Evolutionary conservation across 2,888 invertebrate genomes (phyloP), one percentile per base, ranked within the genome.

Genomic region (Hoplodrina blanda): DNA sequence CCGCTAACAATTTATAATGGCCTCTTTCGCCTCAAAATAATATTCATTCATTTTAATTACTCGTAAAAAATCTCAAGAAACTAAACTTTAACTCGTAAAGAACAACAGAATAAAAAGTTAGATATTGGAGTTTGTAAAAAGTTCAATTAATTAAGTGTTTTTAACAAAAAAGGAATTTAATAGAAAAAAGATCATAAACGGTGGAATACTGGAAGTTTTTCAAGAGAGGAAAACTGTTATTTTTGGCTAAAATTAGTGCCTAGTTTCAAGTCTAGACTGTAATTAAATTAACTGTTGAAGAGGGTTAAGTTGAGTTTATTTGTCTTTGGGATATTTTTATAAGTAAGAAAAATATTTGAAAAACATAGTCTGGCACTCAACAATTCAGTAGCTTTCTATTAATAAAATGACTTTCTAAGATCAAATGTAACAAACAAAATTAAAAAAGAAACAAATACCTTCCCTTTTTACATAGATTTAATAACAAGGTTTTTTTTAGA

Each of bases 21-120:
- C 60, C 69, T 59, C 71, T 73, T n/a, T 20, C 17, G 64, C 49
- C 33, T 68, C 71, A 69, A 74, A 76, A 81, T 81, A 79, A 79
- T 73, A 68, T 74, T 83, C 73, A 77, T 85, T 83, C 68, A 64
- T 75, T 84, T 84, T 84, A 85, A 84, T 85, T 85, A 85, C 73
- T 76, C 86, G 76, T 84, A 74, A 83, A 85, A 83, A 81, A 84
- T 57, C 77, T 80, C 52, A 8, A 62, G 60, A 55, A 79, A 69
- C 69, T 70, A 81, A 83, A 81, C 84, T 75, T 56, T 49, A 83
- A 79, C 69, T 85, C 82, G 64, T 79, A 78, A 85, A 82, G 71
- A 79, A 81, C 73, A 81, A 78, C 69, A 73, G 33, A 67, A 76
- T 74, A 74, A 80, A 77, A 85, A 83, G 80, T 69, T 78, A 52